Conservation (phyloP, 2,888 invertebrate species). For the Eupeodes luniger region DNA sequence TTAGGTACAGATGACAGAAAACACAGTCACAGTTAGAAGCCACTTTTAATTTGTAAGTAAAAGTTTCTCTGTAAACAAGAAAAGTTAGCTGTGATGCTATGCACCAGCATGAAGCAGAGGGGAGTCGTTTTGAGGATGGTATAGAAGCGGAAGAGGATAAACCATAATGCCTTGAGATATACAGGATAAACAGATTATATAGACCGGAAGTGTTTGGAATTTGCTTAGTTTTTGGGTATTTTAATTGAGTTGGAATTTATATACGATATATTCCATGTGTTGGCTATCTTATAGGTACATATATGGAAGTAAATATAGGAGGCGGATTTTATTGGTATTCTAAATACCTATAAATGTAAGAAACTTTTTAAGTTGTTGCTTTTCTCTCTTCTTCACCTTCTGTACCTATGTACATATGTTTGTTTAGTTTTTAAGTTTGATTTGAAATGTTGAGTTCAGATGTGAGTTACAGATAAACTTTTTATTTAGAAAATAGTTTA, state of each 20-base stretch:
- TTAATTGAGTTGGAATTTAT: constrained; percentile 68
- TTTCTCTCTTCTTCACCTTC: too few relatives aligned
- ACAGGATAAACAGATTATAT: constrained; percentile 33
- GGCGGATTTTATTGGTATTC: too few relatives aligned
- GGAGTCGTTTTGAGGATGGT: not conserved
- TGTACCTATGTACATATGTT: too few relatives aligned
- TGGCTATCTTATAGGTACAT: not conserved
- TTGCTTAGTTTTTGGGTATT: constrained; percentile 56
- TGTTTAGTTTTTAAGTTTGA: too few relatives aligned
- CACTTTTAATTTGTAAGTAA: constrained; percentile 67
- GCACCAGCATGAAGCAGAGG: too few relatives aligned
- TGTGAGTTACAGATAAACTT: too few relatives aligned
- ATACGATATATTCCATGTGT: not conserved
- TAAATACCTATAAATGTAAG: too few relatives aligned
- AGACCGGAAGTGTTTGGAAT: constrained; percentile 61
- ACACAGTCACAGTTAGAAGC: constrained; percentile 55
- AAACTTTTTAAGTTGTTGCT: too few relatives aligned
- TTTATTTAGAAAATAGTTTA: too few relatives aligned
- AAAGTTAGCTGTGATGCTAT: constrained; percentile 38
- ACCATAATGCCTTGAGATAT: constrained; percentile 18
- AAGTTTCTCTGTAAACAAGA: constrained; percentile 70
- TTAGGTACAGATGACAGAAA: constrained; percentile 10
- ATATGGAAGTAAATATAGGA: too few relatives aligned
- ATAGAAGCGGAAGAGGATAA: constrained; percentile 3
- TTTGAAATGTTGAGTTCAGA: too few relatives aligned